Base-by-base conservation (phyloP, 2,797 vertebrate species). In the Lagocephalus sceleratus region DNA sequence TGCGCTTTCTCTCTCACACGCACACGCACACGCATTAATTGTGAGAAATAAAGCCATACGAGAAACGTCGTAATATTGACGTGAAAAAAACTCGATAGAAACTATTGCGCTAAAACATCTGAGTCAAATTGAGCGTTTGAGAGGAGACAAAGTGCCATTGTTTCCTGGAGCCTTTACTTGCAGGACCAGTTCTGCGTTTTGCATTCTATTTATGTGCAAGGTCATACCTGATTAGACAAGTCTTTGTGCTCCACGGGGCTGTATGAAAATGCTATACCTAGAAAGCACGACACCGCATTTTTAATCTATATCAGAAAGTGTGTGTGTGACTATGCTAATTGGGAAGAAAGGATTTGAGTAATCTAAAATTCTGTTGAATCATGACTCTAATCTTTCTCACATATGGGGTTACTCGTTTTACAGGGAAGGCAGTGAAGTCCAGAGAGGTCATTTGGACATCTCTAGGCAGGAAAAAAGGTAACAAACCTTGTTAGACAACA, bases 151-250 rank as follows among this genome's bases (percentile, higher is more conserved):
- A 45, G 42, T 76, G 77, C 26, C 70, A 73, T 35, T 61, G 76
- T 86, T 73, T 56, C 20, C 60, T 35, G 32, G 4, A 57, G 63
- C 21, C 57, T 66, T 47, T 66, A 71, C 74, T 63, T 61, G 76
- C 61, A 79, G 66, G 85, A 85, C 81, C 57, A 19, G 83, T 86
- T 86, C 76, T 71, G 43, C 57, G 73, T 73, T 66, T 67, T 66
- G 67, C 49, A 72, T 73, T 81, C 72, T 82, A 70, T 83, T 79
- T 79, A 83, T 78, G 79, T 79, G 74, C 53, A 20, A 83, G 81
- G 85, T 78, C 83, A 69, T 65, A 80, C 63, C 78, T 83, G 72
- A 74, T 68, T 64, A 65, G 73, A 68, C 60, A 35, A 66, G 62
- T 43, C 54, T 73, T 47, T 44, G 57, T 53, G 66, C 69, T 73